Conservation (phyloP, 2,113 vertebrate genomes). For the Megaleporinus macrocephalus region DNA sequence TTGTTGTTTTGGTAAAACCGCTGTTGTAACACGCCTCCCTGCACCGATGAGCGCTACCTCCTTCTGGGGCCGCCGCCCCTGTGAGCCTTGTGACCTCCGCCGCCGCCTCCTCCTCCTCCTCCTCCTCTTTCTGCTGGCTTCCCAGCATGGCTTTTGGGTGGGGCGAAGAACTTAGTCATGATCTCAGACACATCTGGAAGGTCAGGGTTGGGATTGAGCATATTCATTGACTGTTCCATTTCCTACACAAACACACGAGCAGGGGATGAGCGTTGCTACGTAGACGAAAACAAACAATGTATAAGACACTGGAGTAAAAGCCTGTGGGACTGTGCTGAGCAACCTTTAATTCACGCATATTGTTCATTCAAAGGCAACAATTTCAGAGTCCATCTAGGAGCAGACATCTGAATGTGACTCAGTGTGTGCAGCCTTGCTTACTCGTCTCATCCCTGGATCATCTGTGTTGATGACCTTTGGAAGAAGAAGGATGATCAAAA, state of each 20-base stretch:
- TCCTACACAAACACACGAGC: constrained; percentile 70
- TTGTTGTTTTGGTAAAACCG: neutral
- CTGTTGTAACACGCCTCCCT: neutral
- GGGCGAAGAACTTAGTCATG: constrained; percentile 88
- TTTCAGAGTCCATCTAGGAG: too few species aligned
- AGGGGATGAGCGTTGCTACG: too few species aligned
- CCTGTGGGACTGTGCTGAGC: neutral
- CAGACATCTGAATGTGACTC: neutral
- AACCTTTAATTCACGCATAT: neutral
- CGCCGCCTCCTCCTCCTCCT: constrained; percentile 71
- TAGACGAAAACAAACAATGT: too few species aligned
- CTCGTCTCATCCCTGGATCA: constrained; percentile 89
- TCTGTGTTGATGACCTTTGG: constrained; percentile 90
- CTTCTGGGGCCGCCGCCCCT: constrained; percentile 83
- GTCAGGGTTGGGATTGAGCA: constrained; percentile 89
- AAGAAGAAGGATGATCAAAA: constrained; percentile 86
- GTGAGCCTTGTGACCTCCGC: constrained; percentile 73
- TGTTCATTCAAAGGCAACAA: too few species aligned
- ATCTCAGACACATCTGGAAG: constrained; percentile 88
- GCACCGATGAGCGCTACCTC: constrained; percentile 74
- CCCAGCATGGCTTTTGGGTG: constrained; percentile 85
- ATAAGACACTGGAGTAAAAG: too few species aligned
- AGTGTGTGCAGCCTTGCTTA: constrained; percentile 60
- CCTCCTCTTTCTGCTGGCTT: too few species aligned
- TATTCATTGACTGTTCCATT: constrained; percentile 92